Base-by-base conservation (phyloP, 2,797 vertebrate genomes). In the Gadopsis bispinosus region DNA sequence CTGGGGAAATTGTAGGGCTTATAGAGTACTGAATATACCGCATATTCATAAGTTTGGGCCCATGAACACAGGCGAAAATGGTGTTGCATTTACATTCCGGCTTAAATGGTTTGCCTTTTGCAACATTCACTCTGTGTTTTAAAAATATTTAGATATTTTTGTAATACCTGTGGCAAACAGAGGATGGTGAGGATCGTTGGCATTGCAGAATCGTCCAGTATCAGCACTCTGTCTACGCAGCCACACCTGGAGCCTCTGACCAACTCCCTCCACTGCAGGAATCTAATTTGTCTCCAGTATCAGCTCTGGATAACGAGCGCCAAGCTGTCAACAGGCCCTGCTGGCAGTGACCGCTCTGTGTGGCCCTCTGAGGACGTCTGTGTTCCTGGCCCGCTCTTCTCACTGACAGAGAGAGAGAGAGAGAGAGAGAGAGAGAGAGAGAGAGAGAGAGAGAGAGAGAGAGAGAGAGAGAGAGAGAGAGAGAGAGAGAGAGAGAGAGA, bases 261-360 rank as follows among this genome's bases (percentile, higher is more conserved):
- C 83, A 78, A 41, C 72, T 85, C 60, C 51, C 26, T 79, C 45
- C 77, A 69, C 77, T 67, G 81, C 85, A 71, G 83, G 78, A 76
- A 88, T 92, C 79, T 89, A 92, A 92, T 92, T 91, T 92, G 87
- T 92, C 88, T 82, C 73, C 84, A 77, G 80, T 81, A 79, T 91
- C 86, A 71, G 73, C 70, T 75, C 75, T 43, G 77, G 92, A 89
- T 94, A 94, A 94, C 80, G 83, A 94, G 93, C 85, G 22, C 65
- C 81, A 76, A 89, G 77, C 88, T 92, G 91, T 92, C 88, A 90
- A 87, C 86, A 80, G 85, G 83, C 85, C 66, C 83, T 59, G 69
- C 80, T 86, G 67, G 81, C 72, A 63, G 56, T 89, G 88, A 91
- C 89, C 85, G 81, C 79, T 80, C 75, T 69, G 69, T 59, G 77